Evolutionary conservation across 2,797 vertebrate genomes (phyloP), one percentile per base, ranked within the genome.

Genomic region (Helarctos malayanus): DNA sequence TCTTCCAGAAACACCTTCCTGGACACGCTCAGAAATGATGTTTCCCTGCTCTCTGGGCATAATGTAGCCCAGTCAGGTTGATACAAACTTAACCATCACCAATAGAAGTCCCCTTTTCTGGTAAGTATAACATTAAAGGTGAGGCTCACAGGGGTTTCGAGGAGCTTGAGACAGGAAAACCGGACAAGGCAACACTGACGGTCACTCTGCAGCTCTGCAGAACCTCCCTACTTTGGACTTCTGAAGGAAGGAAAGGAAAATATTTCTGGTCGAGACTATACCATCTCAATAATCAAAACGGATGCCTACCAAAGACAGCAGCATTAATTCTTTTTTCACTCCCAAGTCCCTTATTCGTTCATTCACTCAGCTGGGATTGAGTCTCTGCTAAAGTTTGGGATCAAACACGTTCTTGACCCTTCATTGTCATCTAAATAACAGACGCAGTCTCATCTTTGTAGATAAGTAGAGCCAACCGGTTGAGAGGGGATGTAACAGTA

Each of bases 171-270:
- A 25, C n/a, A 11, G 11, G 2, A 16, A 63, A 56, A 7, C 10
- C 2, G 21, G n/a, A 80, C 4, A 15, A 47, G 27, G 3, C 19
- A 7, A 4, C 6, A 1, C 8, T 15, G 32, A 49, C 1, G 11
- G 12, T 7, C 32, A 10, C 10, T 9, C 1, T 15, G 38, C 38
- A 9, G 12, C 25, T 78, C 47, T 19, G 3, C 38, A 35, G 38
- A 23, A 5, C 13, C n/a, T 59, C 23, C 19, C 29, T 54, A 3
- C 18, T 68, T 11, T 3, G 3, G 21, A 13, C 59, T 78, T 75
- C 54, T 19, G 45, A 35, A 78, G 23, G 21, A 71, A 78, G 4
- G 29, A 93, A 78, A 27, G 23, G n/a, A 27, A 57, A 59, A 23
- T 19, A 59, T 45, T 56, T 3, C 29, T 13, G 11, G 15, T 45